A percentile compares a stretch with the other conserved stretches of the same genome.
These are phyloP conservation scores for Anthopleura xanthogrammica DNA, from an alignment of 92 coral and sea anemone genomes.

Conservation along the genomic window DNA sequence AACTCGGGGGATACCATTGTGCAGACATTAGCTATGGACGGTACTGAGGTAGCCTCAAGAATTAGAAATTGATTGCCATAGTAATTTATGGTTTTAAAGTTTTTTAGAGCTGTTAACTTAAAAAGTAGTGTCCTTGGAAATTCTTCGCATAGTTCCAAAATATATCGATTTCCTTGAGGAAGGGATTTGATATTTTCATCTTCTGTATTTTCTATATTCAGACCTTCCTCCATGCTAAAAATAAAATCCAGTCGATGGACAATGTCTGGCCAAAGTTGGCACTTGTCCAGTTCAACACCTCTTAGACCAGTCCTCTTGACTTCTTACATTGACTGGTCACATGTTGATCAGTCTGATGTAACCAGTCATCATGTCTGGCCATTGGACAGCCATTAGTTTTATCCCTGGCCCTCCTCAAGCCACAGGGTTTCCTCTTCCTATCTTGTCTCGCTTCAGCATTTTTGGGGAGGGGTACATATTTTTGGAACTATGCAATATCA, in stretches of 20 bases:
- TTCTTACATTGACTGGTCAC: too few relatives aligned
- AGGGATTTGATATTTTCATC: too few relatives aligned
- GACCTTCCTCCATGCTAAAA: too few relatives aligned
- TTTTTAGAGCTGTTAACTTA: neutral
- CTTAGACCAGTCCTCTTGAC: too few relatives aligned
- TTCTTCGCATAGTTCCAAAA: neutral
- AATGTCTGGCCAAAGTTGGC: too few relatives aligned
- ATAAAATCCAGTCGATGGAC: too few relatives aligned
- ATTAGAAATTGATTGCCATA: constrained; percentile 20
- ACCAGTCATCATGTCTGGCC: too few relatives aligned
- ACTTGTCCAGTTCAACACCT: too few relatives aligned
- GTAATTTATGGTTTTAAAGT: neutral
- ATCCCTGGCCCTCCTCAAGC: too few relatives aligned
- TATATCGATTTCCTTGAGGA: neutral
- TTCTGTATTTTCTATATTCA: too few relatives aligned
- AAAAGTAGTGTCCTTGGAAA: neutral
- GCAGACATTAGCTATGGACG: constrained; percentile 30
- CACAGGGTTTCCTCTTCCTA: neutral
- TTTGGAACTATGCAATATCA: neutral
- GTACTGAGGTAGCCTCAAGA: constrained; percentile 25
- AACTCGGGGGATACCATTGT: constrained; percentile 26
- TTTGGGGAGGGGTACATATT: neutral
- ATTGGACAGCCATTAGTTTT: too few relatives aligned
- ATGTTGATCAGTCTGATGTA: too few relatives aligned
- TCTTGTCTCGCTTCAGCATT: neutral